Evolutionary conservation across 2,113 vertebrate species (phyloP).

Genomic region (Coracopsis vasa): DNA sequence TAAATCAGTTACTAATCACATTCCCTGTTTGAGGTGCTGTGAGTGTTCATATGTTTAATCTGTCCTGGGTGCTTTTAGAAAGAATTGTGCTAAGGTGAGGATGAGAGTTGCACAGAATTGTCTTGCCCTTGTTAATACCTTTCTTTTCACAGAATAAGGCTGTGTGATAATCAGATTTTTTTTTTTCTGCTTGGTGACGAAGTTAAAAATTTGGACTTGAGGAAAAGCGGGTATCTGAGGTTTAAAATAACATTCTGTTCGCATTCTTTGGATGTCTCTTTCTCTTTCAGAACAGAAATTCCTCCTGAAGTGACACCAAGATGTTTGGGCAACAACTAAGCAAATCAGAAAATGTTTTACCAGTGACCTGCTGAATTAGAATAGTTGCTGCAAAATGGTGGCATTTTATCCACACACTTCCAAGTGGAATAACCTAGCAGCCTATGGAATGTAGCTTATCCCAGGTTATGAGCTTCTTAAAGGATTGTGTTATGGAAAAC

Average conservation of each 20-base stretch:
- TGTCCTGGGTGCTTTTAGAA: neutral
- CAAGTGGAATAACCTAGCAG: neutral
- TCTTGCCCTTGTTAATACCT: neutral
- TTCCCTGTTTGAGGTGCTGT: neutral
- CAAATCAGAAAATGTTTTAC: neutral
- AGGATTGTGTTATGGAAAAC: neutral
- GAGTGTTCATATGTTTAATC: neutral
- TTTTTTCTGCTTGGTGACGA: neutral
- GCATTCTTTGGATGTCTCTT: neutral
- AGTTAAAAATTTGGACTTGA: neutral
- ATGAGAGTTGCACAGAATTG: neutral
- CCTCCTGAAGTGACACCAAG: neutral
- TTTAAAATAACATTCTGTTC: conserved; percentile 17
- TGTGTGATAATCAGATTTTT: neutral
- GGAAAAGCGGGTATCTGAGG: neutral
- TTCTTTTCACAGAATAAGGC: neutral
- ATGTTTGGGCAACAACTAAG: neutral
- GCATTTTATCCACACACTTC: neutral
- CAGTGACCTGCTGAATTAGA: neutral
- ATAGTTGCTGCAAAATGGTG: neutral
- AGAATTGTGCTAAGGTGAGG: neutral
- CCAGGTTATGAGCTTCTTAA: neutral
- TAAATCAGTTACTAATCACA: conserved; percentile 30
- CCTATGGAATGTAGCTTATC: neutral
- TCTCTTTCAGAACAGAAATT: neutral